phyloP scores from a whole-genome alignment of 2,888 invertebrate genomes.

The Campoletis raptor region DNA sequence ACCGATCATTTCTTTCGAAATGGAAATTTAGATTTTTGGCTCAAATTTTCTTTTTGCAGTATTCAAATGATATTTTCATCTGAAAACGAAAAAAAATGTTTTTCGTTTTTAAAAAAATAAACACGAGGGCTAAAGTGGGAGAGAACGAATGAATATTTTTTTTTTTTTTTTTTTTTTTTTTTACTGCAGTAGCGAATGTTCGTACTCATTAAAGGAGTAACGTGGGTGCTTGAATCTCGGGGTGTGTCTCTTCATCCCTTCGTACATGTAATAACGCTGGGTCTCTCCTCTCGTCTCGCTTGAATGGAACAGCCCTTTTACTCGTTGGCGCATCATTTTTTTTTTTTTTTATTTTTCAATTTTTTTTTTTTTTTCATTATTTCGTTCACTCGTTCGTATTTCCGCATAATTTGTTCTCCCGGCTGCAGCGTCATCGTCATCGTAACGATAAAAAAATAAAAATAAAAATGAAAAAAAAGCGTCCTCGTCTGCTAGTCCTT shows the following conservation, averaged over 20 bases:
- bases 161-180: slow-evolving; percentile 11
- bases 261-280: slow-evolving; percentile 16
- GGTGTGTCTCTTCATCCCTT: slow-evolving; percentile 58
- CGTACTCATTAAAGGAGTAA: slow-evolving; percentile 67
- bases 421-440: slow-evolving; percentile 40
- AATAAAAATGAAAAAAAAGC: slow-evolving; percentile 63
- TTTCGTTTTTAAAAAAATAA: slow-evolving; percentile 1
- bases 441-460: slow-evolving; percentile 46
- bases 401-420: slow-evolving; percentile 80
- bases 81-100: not conserved
- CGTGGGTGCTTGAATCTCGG: slow-evolving; percentile 51
- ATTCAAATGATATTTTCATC: not conserved
- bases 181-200: slow-evolving; percentile 43
- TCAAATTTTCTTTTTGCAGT: not conserved
- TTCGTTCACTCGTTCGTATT: slow-evolving; percentile 64
- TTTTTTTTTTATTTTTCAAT: not conserved
- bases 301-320: slow-evolving; percentile 67
- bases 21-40: not conserved
- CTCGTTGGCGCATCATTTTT: slow-evolving; percentile 71
- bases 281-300: slow-evolving; percentile 40
- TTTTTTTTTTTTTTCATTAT: slow-evolving; percentile 6
- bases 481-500: slow-evolving; percentile 35
- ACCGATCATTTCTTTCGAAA: not conserved
- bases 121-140: slow-evolving; percentile 32
- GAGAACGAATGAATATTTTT: not conserved